Conservation (phyloP, 2,888 invertebrate genomes). For the Drosophila kuntzei region DNA sequence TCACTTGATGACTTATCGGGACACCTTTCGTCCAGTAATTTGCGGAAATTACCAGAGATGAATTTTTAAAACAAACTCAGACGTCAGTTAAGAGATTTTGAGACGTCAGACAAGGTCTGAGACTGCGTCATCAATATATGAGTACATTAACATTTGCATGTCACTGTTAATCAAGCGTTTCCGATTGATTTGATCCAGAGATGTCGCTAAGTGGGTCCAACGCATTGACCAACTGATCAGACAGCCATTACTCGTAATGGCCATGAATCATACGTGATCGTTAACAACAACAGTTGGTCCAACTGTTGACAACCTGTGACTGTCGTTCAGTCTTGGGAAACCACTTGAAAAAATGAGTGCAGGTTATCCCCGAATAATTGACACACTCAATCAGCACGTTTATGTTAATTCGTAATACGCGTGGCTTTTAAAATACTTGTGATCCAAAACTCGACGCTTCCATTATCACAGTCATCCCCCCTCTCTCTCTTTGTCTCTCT, state of each 20-base stretch:
- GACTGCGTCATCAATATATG: slow-evolving; percentile 29
- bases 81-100: slow-evolving; percentile 29
- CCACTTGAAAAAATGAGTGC: slow-evolving; percentile 19
- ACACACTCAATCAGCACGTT: slow-evolving; percentile 60
- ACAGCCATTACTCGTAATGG: slow-evolving; percentile 6
- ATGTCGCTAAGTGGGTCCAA: slow-evolving; percentile 36
- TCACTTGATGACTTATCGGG: slow-evolving; percentile 2
- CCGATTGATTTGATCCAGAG: slow-evolving; percentile 16
- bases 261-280: slow-evolving; percentile 43
- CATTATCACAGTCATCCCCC: slow-evolving; percentile 3
- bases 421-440: slow-evolving; percentile 71
- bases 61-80: slow-evolving; percentile 5
- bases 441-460: slow-evolving; percentile 19
- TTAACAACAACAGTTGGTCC: slow-evolving; percentile 15
- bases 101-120: slow-evolving; percentile 24
- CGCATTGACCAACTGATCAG: slow-evolving; percentile 22
- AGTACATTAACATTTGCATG: slow-evolving; percentile 37
- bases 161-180: slow-evolving; percentile 43
- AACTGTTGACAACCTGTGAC: slow-evolving; percentile 30
- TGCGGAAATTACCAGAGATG: slow-evolving; percentile 15
- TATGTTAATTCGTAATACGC: slow-evolving; percentile 73
- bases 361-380: slow-evolving; percentile 39
- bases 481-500: neutral
- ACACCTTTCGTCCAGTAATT: slow-evolving; percentile 4
- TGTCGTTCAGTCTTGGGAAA: slow-evolving; percentile 15